phyloP scores from a whole-genome alignment of 2,113 vertebrate genomes.

The Zapus hudsonius region DNA sequence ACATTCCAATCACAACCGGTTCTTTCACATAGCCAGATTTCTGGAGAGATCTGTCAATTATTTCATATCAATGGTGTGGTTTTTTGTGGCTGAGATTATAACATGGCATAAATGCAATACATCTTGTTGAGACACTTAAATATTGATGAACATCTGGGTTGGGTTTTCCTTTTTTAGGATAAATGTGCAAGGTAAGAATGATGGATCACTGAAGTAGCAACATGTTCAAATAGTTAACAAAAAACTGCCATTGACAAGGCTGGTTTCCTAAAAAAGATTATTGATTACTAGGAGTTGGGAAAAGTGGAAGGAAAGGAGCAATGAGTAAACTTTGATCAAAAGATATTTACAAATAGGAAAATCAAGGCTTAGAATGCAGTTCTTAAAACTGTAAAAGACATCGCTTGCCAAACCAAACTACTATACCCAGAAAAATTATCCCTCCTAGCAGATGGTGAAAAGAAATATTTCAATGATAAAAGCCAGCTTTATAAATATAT shows the following conservation, averaged over 20 bases:
- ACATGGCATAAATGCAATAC: neutral
- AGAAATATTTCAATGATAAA: too few species aligned
- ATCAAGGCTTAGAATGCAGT: too few species aligned
- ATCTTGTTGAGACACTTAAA: neutral
- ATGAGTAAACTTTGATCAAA: neutral
- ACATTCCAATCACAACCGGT: too few species aligned
- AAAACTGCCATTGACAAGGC: neutral
- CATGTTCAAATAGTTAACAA: neutral
- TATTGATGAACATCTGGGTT: neutral
- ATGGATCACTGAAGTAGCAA: neutral
- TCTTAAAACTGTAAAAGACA: too few species aligned
- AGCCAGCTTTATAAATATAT: too few species aligned
- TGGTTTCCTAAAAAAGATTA: neutral
- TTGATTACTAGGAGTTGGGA: neutral
- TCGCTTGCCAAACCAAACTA: too few species aligned
- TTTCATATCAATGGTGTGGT: neutral
- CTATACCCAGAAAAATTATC: too few species aligned
- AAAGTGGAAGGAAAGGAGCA: neutral
- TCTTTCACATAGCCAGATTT: neutral
- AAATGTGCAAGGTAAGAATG: neutral
- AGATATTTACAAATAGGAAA: neutral
- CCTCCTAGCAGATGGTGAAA: too few species aligned
- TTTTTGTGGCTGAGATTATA: neutral
- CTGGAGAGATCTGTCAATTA: neutral
- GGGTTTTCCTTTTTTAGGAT: neutral